A percentile compares a stretch with the other conserved stretches of the same genome.
These are phyloP conservation scores for Haplotaxodon microlepis DNA, from an alignment of 2,113 vertebrate species.

Conservation along the genomic window DNA sequence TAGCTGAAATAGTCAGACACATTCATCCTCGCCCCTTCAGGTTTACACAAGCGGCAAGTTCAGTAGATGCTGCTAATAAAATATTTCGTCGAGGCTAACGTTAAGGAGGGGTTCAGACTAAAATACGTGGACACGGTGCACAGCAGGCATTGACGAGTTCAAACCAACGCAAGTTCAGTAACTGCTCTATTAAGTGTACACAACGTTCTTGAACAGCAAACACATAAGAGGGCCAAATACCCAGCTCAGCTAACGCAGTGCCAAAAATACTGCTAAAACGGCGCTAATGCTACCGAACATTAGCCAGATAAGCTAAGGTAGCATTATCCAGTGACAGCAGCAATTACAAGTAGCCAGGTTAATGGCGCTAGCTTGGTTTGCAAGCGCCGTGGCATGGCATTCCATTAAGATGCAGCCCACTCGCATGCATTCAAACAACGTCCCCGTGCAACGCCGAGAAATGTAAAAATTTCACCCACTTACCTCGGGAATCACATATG, in stretches of 20 bases:
- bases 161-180: neutral
- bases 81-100: neutral
- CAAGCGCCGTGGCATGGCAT: neutral
- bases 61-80: neutral
- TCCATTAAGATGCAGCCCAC: neutral
- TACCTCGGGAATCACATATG: conserved; percentile 87
- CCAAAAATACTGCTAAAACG: neutral
- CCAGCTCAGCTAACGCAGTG: neutral
- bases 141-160: neutral
- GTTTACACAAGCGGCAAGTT: neutral
- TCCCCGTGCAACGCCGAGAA: rapidly evolving
- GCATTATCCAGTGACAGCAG: conserved; percentile 6
- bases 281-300: conserved; percentile 1
- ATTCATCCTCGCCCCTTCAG: neutral
- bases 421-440: neutral
- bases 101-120: conserved; percentile 23
- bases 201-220: neutral
- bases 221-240: neutral
- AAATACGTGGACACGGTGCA: neutral
- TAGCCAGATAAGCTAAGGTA: conserved; percentile 25
- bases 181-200: neutral
- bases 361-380: neutral
- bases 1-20: neutral
- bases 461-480: conserved; percentile 58
- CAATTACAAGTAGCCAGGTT: conserved; percentile 22